Evolutionary conservation across 1,140 invertebrate species (phyloP).

Genomic region (Eupristina koningsbergeri): DNA sequence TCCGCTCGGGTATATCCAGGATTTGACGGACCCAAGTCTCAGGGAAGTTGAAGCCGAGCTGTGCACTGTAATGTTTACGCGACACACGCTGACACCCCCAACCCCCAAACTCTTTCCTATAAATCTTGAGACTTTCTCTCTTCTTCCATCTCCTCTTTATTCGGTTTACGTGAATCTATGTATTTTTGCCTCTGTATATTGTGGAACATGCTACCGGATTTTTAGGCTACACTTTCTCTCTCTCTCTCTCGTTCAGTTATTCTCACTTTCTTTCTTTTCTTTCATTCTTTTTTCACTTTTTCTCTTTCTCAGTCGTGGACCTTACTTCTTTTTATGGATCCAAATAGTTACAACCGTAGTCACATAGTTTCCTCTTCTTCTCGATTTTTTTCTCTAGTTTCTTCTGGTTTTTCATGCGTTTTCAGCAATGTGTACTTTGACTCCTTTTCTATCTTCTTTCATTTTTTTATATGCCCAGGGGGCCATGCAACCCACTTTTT

Average conservation of each 20-base stretch:
- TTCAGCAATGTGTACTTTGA: background rate
- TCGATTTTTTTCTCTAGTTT: background rate
- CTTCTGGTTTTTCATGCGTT: background rate
- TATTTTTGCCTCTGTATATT: background rate
- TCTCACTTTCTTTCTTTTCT: background rate
- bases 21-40: conserved; percentile 38
- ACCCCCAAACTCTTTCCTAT: conserved; percentile 14
- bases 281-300: background rate
- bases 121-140: conserved; percentile 41
- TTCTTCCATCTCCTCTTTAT: background rate
- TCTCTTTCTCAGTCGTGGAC: background rate
- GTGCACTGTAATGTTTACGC: conserved; percentile 4
- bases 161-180: background rate
- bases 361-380: background rate
- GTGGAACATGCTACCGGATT: background rate
- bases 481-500: conserved; percentile 30
- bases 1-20: background rate
- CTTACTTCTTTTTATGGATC: conserved; percentile 8
- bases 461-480: conserved; percentile 4
- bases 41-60: conserved; percentile 13
- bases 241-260: conserved; percentile 3
- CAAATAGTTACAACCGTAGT: background rate
- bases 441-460: conserved; percentile 7
- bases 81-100: conserved; percentile 11
- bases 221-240: too few species aligned